phyloP scores from a whole-genome alignment of 2,113 vertebrate species.

The Nothocercus nigrocapillus region DNA sequence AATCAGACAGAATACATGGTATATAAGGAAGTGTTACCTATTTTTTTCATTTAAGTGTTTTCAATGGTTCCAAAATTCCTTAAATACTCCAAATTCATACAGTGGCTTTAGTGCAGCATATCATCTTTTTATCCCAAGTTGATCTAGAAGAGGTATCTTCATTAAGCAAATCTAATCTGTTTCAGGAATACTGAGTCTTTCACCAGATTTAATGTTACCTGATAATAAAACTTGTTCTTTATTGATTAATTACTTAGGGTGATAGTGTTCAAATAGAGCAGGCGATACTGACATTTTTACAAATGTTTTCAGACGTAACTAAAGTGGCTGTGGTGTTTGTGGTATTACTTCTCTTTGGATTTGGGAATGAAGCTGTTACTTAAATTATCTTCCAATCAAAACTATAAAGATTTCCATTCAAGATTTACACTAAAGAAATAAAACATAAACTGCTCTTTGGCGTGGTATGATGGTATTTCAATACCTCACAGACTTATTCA shows the following conservation, averaged over 20 bases:
- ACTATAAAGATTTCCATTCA: neutral
- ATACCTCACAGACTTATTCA: neutral
- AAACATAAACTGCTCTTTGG: neutral
- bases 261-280: neutral
- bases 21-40: neutral
- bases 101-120: neutral
- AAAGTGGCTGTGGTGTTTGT: conserved; percentile 37
- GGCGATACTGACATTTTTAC: conserved; percentile 32
- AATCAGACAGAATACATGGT: conserved; percentile 1
- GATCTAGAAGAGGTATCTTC: neutral
- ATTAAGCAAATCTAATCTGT: neutral
- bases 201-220: neutral
- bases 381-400: conserved; percentile 10
- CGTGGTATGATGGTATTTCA: neutral
- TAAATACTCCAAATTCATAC: neutral
- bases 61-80: neutral
- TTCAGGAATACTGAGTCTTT: conserved; percentile 1
- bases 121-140: neutral
- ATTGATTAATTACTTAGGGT: conserved; percentile 36
- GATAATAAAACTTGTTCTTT: conserved; percentile 42
- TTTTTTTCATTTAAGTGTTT: conserved; percentile 3
- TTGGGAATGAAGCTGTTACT: conserved; percentile 24
- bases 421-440: neutral
- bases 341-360: neutral
- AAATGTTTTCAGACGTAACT: conserved; percentile 51